These are phyloP conservation scores for Spondyliosoma cantharus DNA, from an alignment of 2,797 vertebrate species.

Conservation along the genomic window DNA sequence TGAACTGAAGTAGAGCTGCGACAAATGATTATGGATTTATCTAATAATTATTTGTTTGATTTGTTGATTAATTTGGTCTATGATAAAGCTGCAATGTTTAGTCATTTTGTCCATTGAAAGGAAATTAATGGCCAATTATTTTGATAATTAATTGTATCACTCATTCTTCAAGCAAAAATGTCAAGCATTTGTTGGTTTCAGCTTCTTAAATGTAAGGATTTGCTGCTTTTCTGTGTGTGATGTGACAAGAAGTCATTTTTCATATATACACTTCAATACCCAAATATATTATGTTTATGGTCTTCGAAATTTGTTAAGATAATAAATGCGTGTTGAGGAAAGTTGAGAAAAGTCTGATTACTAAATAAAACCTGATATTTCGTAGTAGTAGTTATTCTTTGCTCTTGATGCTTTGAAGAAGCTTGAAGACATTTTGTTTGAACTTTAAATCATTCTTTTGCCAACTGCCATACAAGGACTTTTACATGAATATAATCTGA, in stretches of 20 bases:
- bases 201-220: no score
- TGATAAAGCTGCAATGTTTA: no score
- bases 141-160: no score
- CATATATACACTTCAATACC: not conserved
- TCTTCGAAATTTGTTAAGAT: no score
- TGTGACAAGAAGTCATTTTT: no score
- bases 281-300: not conserved
- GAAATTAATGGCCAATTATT: no score
- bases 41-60: not conserved
- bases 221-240: no score
- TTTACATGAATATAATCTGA: conserved; percentile 1
- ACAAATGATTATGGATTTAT: not conserved
- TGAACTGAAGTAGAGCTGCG: not conserved
- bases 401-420: not conserved
- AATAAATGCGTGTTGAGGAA: no score
- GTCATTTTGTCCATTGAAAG: no score
- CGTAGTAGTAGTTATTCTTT: not conserved
- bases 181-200: not conserved
- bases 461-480: not conserved
- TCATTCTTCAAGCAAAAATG: not conserved
- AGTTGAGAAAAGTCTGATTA: no score
- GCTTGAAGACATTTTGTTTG: not conserved
- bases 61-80: no score
- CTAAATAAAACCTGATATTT: not conserved
- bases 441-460: not conserved